phyloP scores from a whole-genome alignment of 2,888 invertebrate species.

The Clitarchus hookeri region DNA sequence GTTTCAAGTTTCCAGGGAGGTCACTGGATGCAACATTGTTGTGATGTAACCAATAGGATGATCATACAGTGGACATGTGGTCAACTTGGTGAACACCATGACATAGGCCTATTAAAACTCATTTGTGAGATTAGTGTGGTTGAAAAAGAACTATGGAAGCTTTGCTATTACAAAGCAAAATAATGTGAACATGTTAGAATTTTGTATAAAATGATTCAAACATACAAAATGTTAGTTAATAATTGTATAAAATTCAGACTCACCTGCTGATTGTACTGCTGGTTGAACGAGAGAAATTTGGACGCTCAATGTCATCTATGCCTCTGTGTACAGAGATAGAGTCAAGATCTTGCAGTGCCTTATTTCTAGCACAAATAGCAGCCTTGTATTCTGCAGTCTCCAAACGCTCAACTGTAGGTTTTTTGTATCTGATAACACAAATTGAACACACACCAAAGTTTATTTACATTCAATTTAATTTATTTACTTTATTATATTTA shows the following conservation, averaged over 20 bases:
- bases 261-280: conserved; percentile 62
- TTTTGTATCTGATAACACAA: conserved; percentile 64
- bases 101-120: no score
- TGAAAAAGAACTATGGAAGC: no score
- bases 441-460: neutral
- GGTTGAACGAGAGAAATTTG: conserved; percentile 56
- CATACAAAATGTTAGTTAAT: no score
- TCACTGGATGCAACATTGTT: no score
- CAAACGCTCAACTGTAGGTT: conserved; percentile 72
- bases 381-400: conserved; percentile 77
- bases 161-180: no score
- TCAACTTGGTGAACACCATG: no score
- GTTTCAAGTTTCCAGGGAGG: no score
- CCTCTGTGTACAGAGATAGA: conserved; percentile 80
- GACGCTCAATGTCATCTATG: conserved; percentile 68
- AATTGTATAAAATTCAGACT: conserved; percentile 33
- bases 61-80: no score
- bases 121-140: no score
- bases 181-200: no score
- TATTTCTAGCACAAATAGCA: conserved; percentile 58
- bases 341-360: conserved; percentile 60
- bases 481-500: neutral
- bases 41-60: no score
- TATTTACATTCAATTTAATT: neutral
- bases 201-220: no score